Conservation (phyloP, 2,113 vertebrate genomes). For the Brachirus orientalis region DNA sequence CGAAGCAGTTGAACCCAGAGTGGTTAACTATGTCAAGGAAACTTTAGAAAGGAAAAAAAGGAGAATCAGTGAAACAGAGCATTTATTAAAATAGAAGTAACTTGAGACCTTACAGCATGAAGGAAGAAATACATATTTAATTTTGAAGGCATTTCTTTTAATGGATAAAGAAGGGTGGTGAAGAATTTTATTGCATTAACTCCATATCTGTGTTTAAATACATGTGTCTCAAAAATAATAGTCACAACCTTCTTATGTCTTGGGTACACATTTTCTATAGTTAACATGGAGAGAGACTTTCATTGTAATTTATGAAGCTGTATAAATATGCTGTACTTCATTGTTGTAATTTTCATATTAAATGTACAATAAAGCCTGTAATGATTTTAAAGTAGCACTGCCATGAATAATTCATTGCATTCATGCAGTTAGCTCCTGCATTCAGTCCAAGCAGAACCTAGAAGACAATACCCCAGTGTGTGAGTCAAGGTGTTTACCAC, state of each 20-base stretch:
- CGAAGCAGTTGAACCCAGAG: conserved; percentile 40
- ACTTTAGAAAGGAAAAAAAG: conserved; percentile 56
- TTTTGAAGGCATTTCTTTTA: no score
- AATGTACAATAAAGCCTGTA: not conserved
- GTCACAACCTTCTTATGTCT: no score
- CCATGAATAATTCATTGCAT: conserved; percentile 20
- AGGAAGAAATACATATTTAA: no score
- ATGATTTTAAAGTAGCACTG: conserved; percentile 6
- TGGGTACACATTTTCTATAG: no score
- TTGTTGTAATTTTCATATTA: conserved; percentile 4
- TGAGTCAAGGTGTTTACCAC: conserved; percentile 55
- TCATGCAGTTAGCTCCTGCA: conserved; percentile 16
- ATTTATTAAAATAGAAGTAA: not conserved
- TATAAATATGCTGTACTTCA: not conserved
- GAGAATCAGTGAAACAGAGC: conserved; percentile 13
- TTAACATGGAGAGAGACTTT: no score
- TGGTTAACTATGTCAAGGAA: conserved; percentile 65
- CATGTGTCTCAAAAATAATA: no score
- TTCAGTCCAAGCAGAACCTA: conserved; percentile 24
- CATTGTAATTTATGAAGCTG: no score
- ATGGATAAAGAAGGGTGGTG: no score
- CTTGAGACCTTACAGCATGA: no score
- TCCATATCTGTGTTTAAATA: no score
- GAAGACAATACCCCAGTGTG: conserved; percentile 61
- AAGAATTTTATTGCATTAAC: no score